Conservation (phyloP, 2,888 invertebrate genomes). For the Tridacna gigas region DNA sequence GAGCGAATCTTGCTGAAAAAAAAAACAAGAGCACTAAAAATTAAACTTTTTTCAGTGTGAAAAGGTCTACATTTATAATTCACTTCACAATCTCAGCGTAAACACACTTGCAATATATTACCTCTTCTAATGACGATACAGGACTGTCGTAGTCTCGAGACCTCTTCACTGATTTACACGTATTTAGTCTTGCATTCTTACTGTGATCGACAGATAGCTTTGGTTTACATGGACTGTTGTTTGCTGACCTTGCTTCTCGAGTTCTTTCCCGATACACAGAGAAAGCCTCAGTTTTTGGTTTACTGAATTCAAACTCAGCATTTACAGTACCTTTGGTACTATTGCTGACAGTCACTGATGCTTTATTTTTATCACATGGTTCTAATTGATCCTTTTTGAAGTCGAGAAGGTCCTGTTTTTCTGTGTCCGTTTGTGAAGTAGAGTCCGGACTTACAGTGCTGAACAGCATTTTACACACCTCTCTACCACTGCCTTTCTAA, state of each 20-base stretch:
- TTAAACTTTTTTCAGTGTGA: too few relatives aligned
- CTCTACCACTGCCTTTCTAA: neutral
- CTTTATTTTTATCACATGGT: constrained; percentile 41
- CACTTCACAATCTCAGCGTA: too few relatives aligned
- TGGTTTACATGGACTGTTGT: constrained; percentile 56
- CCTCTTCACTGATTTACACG: constrained; percentile 52
- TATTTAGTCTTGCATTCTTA: constrained; percentile 26
- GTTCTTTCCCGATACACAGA: constrained; percentile 48
- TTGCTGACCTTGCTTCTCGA: constrained; percentile 25
- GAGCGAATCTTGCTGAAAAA: too few relatives aligned
- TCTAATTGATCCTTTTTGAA: constrained; percentile 41
- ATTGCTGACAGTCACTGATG: constrained; percentile 20
- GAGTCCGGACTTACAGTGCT: constrained; percentile 63
- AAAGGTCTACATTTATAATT: too few relatives aligned
- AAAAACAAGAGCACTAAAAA: too few relatives aligned
- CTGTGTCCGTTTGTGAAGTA: constrained; percentile 61
- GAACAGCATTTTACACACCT: constrained; percentile 56
- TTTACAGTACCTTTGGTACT: neutral
- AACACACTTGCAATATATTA: constrained; percentile 14
- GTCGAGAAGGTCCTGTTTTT: constrained; percentile 58
- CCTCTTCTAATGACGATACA: constrained; percentile 60
- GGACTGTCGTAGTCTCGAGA: constrained; percentile 58
- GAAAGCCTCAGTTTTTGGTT: constrained; percentile 57
- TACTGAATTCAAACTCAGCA: constrained; percentile 45
- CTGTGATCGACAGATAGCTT: constrained; percentile 35